Evolutionary conservation across 2,888 invertebrate species (phyloP).

Genomic region (Notodonta ziczac): DNA sequence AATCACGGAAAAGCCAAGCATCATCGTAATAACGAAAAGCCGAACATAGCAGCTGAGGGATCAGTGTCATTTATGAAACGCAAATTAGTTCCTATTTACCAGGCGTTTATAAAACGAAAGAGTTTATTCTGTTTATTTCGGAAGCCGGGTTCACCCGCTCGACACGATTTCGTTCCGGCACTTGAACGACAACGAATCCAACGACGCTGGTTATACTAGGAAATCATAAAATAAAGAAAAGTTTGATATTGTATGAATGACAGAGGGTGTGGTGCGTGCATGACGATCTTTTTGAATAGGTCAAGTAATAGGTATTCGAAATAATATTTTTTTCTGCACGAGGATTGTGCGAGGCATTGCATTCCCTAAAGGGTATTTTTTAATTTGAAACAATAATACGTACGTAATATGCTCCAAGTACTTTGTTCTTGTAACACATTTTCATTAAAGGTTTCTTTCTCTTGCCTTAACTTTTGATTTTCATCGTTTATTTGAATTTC

Average conservation of each 20-base stretch:
- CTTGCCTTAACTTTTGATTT: conserved; percentile 35
- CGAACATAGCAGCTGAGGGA: too few species aligned
- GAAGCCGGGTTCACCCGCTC: too few species aligned
- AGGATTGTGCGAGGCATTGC: too few species aligned
- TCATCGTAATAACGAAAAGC: too few species aligned
- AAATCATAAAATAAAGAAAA: conserved; percentile 18
- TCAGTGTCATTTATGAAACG: conserved; percentile 29
- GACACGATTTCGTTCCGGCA: conserved; percentile 13
- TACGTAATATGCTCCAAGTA: conserved; percentile 45
- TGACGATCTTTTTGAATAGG: too few species aligned
- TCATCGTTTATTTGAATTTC: not conserved
- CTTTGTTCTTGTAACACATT: conserved; percentile 24
- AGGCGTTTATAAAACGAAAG: conserved; percentile 13
- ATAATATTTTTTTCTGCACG: too few species aligned
- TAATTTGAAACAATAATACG: conserved; percentile 22
- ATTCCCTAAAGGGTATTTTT: too few species aligned
- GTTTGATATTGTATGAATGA: not conserved
- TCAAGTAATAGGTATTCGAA: too few species aligned
- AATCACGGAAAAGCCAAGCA: conserved; percentile 14
- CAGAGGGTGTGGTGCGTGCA: not conserved
- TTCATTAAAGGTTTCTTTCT: conserved; percentile 11
- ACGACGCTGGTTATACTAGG: conserved; percentile 33
- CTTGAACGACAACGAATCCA: conserved; percentile 32
- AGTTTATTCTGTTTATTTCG: too few species aligned
- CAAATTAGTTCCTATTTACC: conserved; percentile 37